Conservation (phyloP, 2,888 invertebrate species). For the Morinoia aosen region DNA sequence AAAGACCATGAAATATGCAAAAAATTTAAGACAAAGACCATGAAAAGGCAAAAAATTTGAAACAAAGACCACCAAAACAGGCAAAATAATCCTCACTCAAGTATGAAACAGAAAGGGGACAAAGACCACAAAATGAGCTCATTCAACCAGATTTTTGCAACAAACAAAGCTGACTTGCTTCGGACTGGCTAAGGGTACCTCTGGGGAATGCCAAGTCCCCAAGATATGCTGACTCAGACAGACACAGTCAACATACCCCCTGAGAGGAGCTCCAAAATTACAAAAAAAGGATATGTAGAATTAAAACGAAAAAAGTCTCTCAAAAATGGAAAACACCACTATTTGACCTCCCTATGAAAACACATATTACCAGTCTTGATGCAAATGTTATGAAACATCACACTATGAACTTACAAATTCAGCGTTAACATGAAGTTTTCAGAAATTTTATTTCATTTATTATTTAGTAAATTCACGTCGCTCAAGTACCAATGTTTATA, state of each 20-base stretch:
- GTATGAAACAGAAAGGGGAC: too few relatives aligned
- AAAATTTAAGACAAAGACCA: too few relatives aligned
- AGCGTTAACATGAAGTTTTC: background rate
- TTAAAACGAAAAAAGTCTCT: background rate
- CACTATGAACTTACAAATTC: background rate
- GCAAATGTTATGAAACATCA: background rate
- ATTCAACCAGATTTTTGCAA: too few relatives aligned
- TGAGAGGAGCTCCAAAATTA: background rate
- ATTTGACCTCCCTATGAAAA: background rate
- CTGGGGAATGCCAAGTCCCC: constrained; percentile 15
- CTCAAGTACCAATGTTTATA: too few relatives aligned
- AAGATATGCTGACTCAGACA: background rate
- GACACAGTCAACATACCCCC: background rate
- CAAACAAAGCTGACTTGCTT: too few relatives aligned
- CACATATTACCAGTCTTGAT: background rate
- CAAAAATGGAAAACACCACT: background rate
- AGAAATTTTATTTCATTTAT: background rate
- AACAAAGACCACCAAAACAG: too few relatives aligned
- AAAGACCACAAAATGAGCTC: too few relatives aligned
- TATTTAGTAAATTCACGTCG: too few relatives aligned
- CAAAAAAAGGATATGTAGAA: background rate
- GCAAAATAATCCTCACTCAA: too few relatives aligned
- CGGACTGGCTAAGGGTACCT: background rate
- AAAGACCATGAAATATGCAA: too few relatives aligned
- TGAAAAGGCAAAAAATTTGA: too few relatives aligned